Evolutionary conservation across 2,888 invertebrate genomes (phyloP).

Genomic region (Thera britannica): DNA sequence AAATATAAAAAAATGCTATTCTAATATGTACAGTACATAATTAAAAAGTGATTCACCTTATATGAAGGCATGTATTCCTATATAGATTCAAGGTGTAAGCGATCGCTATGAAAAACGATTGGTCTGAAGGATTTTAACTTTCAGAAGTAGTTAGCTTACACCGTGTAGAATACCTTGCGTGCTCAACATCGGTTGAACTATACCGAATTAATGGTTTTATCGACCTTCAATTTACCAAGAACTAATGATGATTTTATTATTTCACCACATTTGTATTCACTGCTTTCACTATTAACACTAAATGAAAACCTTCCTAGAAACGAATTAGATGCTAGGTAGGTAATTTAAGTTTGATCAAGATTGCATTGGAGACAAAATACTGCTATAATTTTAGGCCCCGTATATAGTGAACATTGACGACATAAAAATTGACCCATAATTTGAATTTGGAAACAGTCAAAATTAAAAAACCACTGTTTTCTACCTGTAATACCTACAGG

Average conservation of each 20-base stretch:
- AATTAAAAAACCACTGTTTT: no score
- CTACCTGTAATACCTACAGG: no score
- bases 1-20: no score
- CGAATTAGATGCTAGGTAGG: no score
- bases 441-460: no score
- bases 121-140: background rate
- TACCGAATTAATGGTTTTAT: constrained; percentile 20
- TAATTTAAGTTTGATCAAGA: no score
- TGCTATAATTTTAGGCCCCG: no score
- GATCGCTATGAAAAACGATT: background rate
- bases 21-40: no score
- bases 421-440: no score
- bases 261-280: constrained; percentile 2
- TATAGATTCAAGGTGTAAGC: background rate
- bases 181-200: constrained; percentile 15
- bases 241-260: constrained; percentile 10
- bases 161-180: constrained; percentile 19
- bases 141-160: background rate
- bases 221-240: constrained; percentile 21
- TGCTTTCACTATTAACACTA: constrained; percentile 2
- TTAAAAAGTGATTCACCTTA: no score
- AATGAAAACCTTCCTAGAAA: background rate
- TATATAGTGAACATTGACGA: no score
- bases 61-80: background rate
- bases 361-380: no score